Base-by-base conservation (phyloP, 2,888 invertebrate genomes). In the Myathropa florea region DNA sequence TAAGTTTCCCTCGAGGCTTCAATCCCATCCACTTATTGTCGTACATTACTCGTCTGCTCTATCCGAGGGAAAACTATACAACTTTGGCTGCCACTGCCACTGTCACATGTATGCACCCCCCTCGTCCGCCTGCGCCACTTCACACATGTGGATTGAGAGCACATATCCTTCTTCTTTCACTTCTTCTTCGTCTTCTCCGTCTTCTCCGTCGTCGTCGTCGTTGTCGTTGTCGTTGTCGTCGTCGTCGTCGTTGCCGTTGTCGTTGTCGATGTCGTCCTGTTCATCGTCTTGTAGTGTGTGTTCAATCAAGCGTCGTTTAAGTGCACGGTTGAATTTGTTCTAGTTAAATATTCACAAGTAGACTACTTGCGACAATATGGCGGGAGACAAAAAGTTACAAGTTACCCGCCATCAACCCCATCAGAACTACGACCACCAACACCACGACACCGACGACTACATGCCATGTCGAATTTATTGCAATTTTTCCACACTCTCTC, bases 321-420 rank as follows among this genome's bases (percentile, higher is more conserved):
- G 86, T 86, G 86, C 86, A 86, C 86, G 78, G 86, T 86, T 86
- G 86, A 86, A 86, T 86, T 86, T 86, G 86, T 86, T 86, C 86
- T 83, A 70, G 83, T 86, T 83, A 83, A 86, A 86, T 86, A 83
- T 86, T 83, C 78, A 78, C 82, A 82, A 82, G 86, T 70, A 86
- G 57, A 86, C 86, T 86, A 77, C 82, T 82, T 78, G 82, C 78
- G 85, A 83, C 85, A 86, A 82, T 86, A 86, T 68, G 85, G 77
- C 64, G 78, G 57, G 78, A 78, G 82, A 85, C 82, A 86, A 82
- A 85, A 86, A 83, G 82, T 86, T 78, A 86, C 85, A 82, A 86
- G 85, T 86, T 86, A 86, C 72, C 71, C 78, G 46, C 46, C 46
- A 18, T 18, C 46, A 46, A n/a, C 30, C 30, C 46, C 46, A 46